These are phyloP conservation scores for Sardinella longiceps DNA, from an alignment of 2,797 vertebrate species.

Conservation along the genomic window DNA sequence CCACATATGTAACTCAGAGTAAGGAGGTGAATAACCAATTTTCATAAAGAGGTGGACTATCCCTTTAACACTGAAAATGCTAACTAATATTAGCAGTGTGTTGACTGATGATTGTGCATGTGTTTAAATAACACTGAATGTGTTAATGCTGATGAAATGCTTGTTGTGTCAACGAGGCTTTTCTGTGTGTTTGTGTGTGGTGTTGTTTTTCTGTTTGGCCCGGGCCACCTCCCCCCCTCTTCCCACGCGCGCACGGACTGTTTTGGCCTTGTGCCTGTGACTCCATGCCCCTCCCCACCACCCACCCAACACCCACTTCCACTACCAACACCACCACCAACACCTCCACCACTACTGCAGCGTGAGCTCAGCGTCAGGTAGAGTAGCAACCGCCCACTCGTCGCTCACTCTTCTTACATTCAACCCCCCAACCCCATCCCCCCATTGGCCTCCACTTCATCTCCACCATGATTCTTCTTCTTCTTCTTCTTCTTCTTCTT, in stretches of 20 bases:
- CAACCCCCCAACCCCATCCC: conserved; percentile 52
- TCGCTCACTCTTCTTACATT: conserved; percentile 47
- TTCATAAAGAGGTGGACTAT: too few relatives aligned
- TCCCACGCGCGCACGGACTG: conserved; percentile 59
- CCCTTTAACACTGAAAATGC: too few relatives aligned
- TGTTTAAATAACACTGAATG: conserved; percentile 39
- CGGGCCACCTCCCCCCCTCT: conserved; percentile 33
- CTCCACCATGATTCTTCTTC: background rate
- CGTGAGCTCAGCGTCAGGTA: conserved; percentile 99
- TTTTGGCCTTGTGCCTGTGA: conserved; percentile 41
- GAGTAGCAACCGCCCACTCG: conserved; percentile 71
- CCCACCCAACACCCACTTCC: conserved; percentile 31
- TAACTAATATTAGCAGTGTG: background rate
- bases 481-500: background rate
- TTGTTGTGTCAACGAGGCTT: conserved; percentile 55
- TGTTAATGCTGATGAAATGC: conserved; percentile 40
- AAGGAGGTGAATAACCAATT: too few relatives aligned
- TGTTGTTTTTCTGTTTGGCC: conserved; percentile 55
- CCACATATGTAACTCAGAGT: too few relatives aligned
- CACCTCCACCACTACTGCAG: conserved; percentile 76
- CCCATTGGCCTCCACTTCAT: background rate
- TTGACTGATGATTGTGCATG: background rate
- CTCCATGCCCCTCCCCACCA: conserved; percentile 35
- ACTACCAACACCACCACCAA: conserved; percentile 53
- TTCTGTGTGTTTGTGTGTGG: conserved; percentile 57